Evolutionary conservation across 2,797 vertebrate species (phyloP), one percentile per base, ranked within the genome.

Genomic region (Glyptemys insculpta): DNA sequence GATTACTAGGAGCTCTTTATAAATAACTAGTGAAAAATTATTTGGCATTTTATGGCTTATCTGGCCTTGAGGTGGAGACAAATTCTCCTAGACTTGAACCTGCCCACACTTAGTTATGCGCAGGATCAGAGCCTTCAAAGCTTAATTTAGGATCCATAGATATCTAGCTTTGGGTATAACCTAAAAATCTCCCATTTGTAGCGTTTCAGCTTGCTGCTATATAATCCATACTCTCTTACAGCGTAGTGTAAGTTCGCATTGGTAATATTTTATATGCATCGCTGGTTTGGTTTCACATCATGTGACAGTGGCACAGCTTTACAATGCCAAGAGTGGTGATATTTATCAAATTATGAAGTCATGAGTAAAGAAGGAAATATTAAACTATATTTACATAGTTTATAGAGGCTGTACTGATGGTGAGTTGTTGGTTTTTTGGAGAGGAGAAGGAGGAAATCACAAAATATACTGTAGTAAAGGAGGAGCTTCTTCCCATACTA

Each of bases 341-440:
- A 1, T 72, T 3, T 65, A 18, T 87, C 74, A 92, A 79, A 87
- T 34, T 10, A 37, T 12, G 52, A 86, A 92, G 62, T 9, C 49
- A 5, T 53, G 41, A 44, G 47, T 16, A 81, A 19, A 86, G 47
- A 89, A 91, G 57, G n/a, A 82, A 79, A 83, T 8, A 84, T 50
- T 68, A n/a, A n/a, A n/a, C 56, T 76, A 6, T 54, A 83, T 87
- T 81, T 21, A 47, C 47, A 76, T 16, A 47, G 74, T 27, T 44
- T 25, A 16, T 16, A 9, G 41, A 29, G 44, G 56, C 79, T 56
- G 34, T 50, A 47, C 81, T 59, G 29, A 7, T 83, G 56, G 34
- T 79, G 31, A 56, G 47, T 19, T 8, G 1, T 37, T 8, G 9
- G 2, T 0, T 18, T 56, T 89, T 89, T 44, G 21, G 19, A 29